Base-by-base conservation (phyloP, 2,888 invertebrate genomes). In the Tuberolachnus salignus region DNA sequence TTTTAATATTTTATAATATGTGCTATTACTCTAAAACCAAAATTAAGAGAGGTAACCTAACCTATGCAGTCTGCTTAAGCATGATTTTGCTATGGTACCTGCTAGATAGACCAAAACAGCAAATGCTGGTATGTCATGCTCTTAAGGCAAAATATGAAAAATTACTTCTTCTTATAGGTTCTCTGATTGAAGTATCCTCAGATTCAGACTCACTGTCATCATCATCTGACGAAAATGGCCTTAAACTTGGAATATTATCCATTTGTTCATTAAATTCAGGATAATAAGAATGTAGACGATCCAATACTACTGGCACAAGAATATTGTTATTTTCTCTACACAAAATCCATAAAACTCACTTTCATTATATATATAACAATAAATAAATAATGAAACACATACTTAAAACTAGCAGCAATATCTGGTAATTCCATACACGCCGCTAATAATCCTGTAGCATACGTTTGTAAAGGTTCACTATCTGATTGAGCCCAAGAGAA, bases 391-490 rank as follows among this genome's bases (percentile, higher is more conserved):
- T 59, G 2, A 19, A 9, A 71, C 80, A 34, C 34, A 82, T 84
- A 90, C 90, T 90, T 88, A 84, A 92, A 95, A 84, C 92, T 92
- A 4, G 94, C 92, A 0, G 97, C 97, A 80, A 97, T 94, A 83
- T 98, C 98, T 83, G 94, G 94, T 4, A 97, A 92, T 86, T 98
- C 98, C 96, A 98, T 97, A 0, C 97, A 97, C 14, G 95, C 94
- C 0, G 95, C 97, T 42, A 99, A 87, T 21, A 99, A 87, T 0
- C 97, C 98, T 0, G 95, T 95, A 0, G 98, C 94, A 86, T 98
- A 99, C 82, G 94, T 95, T 85, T 94, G 92, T 55, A 98, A 87
- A 0, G 97, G 98, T 85, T 98, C 97, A 16, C 91, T 88, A 0
- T 93, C 92, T 83, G 90, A 92, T 82, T 93, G 94, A 1, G 97